phyloP scores from a whole-genome alignment of 92 coral and sea anemone genomes.

The Palythoa grandiflora region DNA sequence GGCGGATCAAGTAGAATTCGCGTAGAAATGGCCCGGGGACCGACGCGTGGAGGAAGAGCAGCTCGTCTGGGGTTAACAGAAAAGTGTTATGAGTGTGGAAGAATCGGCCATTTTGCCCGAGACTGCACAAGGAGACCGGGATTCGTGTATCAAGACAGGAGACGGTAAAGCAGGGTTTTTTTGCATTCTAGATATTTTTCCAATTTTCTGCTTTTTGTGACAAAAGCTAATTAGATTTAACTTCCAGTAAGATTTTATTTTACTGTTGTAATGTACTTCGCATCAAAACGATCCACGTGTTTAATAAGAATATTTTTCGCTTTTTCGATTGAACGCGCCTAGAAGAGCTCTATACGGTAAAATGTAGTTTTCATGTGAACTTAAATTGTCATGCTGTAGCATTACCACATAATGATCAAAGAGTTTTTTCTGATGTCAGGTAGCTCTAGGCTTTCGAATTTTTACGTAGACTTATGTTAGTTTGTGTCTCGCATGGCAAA shows the following conservation, averaged over 20 bases:
- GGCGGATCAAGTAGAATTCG: conserved; percentile 82
- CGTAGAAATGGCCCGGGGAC: conserved; percentile 97
- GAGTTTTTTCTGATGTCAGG: too few relatives aligned
- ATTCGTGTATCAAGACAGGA: conserved; percentile 29
- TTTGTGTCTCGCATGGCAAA: neutral
- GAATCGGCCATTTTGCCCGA: conserved; percentile 95
- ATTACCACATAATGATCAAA: too few relatives aligned
- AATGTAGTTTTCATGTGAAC: too few relatives aligned
- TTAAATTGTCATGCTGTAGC: too few relatives aligned
- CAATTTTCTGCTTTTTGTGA: neutral
- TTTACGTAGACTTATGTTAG: neutral
- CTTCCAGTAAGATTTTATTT: neutral
- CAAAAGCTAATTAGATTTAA: neutral
- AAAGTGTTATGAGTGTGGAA: conserved; percentile 96
- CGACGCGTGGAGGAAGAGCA: conserved; percentile 95
- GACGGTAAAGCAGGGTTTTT: conserved; percentile 45
- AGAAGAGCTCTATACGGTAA: too few relatives aligned
- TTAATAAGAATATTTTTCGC: neutral
- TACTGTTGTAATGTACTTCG: neutral
- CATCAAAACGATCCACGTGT: neutral
- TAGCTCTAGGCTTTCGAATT: too few relatives aligned
- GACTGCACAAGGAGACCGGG: conserved; percentile 86
- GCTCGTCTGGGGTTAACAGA: conserved; percentile 83
- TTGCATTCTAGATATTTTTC: neutral
- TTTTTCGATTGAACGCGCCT: neutral